A percentile compares a stretch with the other conserved stretches of the same genome.
These are phyloP conservation scores for Monoplex corrugatus DNA, from an alignment of 2,888 invertebrate genomes.

Conservation along the genomic window DNA sequence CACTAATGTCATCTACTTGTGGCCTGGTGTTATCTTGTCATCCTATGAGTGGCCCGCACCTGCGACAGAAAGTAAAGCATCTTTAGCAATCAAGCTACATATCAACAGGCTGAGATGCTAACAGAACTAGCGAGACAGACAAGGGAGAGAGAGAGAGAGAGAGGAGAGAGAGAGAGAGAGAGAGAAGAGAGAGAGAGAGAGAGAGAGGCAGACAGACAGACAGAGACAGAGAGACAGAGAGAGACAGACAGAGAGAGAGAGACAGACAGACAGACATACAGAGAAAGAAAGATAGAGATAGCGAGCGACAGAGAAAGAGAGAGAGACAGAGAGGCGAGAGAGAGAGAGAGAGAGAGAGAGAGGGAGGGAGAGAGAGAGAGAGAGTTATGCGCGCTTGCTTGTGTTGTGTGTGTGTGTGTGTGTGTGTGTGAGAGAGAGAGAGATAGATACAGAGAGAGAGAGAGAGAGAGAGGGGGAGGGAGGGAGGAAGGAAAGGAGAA, in stretches of 20 bases:
- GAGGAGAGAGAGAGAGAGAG: too few relatives aligned
- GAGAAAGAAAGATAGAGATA: background rate
- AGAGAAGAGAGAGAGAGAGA: background rate
- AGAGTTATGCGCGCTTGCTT: too few relatives aligned
- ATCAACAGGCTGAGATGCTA: background rate
- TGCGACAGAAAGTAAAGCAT: background rate
- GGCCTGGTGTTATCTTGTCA: background rate
- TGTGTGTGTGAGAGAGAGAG: background rate
- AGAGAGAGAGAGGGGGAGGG: background rate
- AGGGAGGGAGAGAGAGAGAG: too few relatives aligned
- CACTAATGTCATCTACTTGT: background rate
- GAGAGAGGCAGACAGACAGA: background rate
- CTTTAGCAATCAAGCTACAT: background rate
- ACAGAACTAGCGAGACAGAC: too few relatives aligned
- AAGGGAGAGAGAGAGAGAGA: too few relatives aligned
- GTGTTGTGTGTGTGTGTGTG: too few relatives aligned
- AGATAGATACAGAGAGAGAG: background rate
- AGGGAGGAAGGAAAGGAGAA: too few relatives aligned
- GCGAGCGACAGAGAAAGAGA: background rate
- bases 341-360: background rate
- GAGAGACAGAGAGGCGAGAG: background rate
- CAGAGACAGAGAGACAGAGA: background rate
- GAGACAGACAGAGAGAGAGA: background rate
- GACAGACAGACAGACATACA: constrained; percentile 17
- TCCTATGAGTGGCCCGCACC: background rate